Conservation (phyloP, 2,797 vertebrate species). For the Myoxocephalus aenaeus region DNA sequence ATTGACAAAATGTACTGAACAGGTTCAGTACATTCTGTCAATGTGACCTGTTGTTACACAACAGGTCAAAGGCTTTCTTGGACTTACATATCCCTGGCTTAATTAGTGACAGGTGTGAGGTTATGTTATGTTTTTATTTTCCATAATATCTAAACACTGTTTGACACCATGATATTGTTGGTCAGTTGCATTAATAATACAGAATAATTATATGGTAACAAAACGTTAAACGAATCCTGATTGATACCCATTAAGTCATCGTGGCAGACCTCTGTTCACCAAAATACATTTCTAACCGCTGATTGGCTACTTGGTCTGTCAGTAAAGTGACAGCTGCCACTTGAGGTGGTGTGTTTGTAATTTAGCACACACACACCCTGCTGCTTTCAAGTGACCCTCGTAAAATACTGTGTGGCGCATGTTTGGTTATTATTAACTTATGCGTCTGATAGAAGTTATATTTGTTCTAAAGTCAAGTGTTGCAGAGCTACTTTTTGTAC, state of each 20-base stretch:
- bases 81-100: background rate
- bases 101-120: background rate
- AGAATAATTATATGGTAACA: background rate
- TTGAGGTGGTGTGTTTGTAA: background rate
- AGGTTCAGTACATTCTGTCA: too few species aligned
- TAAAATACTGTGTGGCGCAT: background rate
- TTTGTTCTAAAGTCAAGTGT: background rate
- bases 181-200: background rate
- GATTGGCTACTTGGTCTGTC: constrained; percentile 30
- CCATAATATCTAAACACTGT: background rate
- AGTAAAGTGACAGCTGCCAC: constrained; percentile 8
- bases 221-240: background rate
- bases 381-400: constrained; percentile 38
- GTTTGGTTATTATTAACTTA: background rate
- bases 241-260: background rate
- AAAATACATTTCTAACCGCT: background rate
- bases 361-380: background rate
- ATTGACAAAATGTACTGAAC: constrained; percentile 2
- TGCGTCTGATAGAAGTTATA: background rate
- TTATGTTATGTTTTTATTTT: background rate
- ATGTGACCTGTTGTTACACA: constrained; percentile 24
- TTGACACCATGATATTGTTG: background rate
- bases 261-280: background rate
- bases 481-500: background rate
- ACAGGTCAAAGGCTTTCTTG: constrained; percentile 6